phyloP scores from a whole-genome alignment of 2,797 vertebrate species.

The Clarias fuscus region DNA sequence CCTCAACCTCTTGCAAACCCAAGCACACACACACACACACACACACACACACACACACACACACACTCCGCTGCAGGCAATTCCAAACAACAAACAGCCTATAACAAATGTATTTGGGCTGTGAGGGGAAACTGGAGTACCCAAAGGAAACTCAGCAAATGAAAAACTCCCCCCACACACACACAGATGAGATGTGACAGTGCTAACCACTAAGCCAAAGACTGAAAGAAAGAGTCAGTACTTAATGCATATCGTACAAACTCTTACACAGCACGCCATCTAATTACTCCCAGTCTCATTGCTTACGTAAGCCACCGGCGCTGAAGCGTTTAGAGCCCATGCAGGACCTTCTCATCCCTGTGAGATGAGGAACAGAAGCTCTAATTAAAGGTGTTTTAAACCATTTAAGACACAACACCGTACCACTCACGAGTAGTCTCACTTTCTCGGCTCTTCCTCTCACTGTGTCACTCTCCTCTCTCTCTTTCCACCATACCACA shows the following conservation, averaged over 20 bases:
- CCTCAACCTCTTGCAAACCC: no score
- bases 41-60: no score
- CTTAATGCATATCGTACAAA: not conserved
- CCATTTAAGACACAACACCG: constrained; percentile 39
- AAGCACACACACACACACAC: no score
- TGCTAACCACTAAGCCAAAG: not conserved
- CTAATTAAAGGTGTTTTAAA: constrained; percentile 60
- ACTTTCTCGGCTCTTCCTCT: constrained; percentile 9
- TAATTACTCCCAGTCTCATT: not conserved
- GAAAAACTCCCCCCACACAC: no score
- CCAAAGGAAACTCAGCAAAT: no score
- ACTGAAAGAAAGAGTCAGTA: not conserved
- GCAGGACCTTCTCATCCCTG: constrained; percentile 27
- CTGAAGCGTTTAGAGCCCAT: constrained; percentile 6
- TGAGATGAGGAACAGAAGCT: constrained; percentile 51
- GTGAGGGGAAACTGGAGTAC: no score
- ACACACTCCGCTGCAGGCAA: no score
- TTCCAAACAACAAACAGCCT: no score
- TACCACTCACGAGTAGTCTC: constrained; percentile 19
- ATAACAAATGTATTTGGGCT: no score
- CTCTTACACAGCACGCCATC: not conserved
- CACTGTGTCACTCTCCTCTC: not conserved
- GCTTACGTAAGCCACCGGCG: constrained; percentile 36
- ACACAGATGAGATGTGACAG: no score
- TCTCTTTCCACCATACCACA: constrained; percentile 30